Percentiles rank a stretch among this genome's conserved stretches.
These are phyloP conservation scores for Cheilosia pagana DNA, from an alignment of 2,888 invertebrate species.

Conservation along the genomic window DNA sequence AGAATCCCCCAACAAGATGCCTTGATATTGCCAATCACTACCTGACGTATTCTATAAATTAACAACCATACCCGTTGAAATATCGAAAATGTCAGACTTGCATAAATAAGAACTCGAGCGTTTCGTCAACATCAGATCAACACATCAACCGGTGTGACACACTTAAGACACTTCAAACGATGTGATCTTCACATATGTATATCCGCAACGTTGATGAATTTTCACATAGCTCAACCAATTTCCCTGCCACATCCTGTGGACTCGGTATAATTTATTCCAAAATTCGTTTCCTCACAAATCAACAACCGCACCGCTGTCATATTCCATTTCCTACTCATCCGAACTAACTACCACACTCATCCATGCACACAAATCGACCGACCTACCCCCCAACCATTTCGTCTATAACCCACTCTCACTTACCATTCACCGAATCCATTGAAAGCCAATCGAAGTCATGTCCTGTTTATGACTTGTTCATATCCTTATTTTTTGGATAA, in stretches of 20 bases:
- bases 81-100: neutral
- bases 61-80: neutral
- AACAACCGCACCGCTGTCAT: slow-evolving; percentile 72
- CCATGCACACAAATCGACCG: slow-evolving; percentile 18
- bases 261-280: slow-evolving; percentile 71
- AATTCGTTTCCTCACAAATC: slow-evolving; percentile 74
- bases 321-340: slow-evolving; percentile 72
- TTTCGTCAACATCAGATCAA: slow-evolving; percentile 12
- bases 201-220: slow-evolving; percentile 27
- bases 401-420: slow-evolving; percentile 15
- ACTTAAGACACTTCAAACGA: neutral
- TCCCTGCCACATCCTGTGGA: slow-evolving; percentile 64
- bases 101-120: neutral
- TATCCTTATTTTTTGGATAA: slow-evolving; percentile 65
- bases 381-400: slow-evolving; percentile 4
- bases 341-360: slow-evolving; percentile 47
- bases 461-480: slow-evolving; percentile 74
- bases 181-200: neutral
- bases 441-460: slow-evolving; percentile 75
- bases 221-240: slow-evolving; percentile 57
- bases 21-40: too few species aligned
- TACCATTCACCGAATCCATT: slow-evolving; percentile 62
- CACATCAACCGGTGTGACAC: slow-evolving; percentile 11
- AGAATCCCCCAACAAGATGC: too few species aligned
- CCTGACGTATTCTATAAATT: neutral